These are phyloP conservation scores for Campopleginae sp. DNA, from an alignment of 2,888 invertebrate genomes.

Conservation along the genomic window DNA sequence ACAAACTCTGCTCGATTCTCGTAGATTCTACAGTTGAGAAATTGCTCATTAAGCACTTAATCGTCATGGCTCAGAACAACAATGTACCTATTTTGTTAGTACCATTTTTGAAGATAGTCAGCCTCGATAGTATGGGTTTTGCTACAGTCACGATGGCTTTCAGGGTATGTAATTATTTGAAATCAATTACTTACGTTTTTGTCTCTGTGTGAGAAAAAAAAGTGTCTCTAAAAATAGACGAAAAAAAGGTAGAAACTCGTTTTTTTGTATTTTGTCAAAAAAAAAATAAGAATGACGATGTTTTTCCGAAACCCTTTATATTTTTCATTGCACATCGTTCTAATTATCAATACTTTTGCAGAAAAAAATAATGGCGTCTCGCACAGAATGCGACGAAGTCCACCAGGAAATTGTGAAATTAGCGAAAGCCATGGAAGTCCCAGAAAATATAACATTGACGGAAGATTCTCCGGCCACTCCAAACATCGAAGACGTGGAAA, in stretches of 20 bases:
- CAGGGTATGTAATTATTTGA: conserved; percentile 33
- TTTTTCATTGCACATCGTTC: not conserved
- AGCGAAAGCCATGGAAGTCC: conserved; percentile 55
- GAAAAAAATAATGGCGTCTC: conserved; percentile 67
- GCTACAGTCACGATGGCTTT: conserved; percentile 71
- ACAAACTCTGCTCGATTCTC: conserved; percentile 75
- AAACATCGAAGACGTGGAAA: conserved; percentile 38
- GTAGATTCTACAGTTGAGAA: conserved; percentile 79
- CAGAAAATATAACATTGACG: conserved; percentile 56
- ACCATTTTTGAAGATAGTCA: conserved; percentile 77
- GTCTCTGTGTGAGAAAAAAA: not conserved
- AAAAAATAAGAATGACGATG: not conserved
- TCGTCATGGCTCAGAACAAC: conserved; percentile 78
- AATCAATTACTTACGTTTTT: not conserved
- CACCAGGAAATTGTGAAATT: conserved; percentile 71
- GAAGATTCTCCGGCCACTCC: conserved; percentile 36
- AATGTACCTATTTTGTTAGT: conserved; percentile 78
- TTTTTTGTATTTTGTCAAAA: not conserved
- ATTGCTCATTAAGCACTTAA: conserved; percentile 78
- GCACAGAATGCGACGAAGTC: conserved; percentile 72
- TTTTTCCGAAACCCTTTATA: not conserved
- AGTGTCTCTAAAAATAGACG: not conserved
- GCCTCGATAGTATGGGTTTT: conserved; percentile 75
- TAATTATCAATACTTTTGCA: conserved; percentile 64
- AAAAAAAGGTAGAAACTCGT: not conserved